A percentile compares a stretch with the other conserved stretches of the same genome.
Conservation (phyloP, 2,888 invertebrate genomes). For the Ceramica pisi region DNA sequence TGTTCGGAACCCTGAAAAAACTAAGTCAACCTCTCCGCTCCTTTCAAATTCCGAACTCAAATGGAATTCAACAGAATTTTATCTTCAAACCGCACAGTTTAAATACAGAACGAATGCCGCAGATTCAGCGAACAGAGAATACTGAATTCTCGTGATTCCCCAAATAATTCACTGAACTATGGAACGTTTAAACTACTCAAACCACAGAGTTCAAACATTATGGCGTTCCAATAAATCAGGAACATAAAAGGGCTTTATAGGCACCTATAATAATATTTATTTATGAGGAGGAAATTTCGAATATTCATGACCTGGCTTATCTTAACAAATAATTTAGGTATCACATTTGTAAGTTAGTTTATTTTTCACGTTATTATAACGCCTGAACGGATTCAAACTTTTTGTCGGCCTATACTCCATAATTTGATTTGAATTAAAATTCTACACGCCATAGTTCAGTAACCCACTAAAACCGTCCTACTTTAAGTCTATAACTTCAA, state of each 20-base stretch:
- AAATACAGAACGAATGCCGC: constrained; percentile 15
- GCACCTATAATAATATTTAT: constrained; percentile 46
- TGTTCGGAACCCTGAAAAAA: no score
- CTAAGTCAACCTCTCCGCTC: not conserved
- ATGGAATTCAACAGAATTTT: constrained; percentile 31
- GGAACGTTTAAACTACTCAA: constrained; percentile 26
- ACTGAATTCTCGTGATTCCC: constrained; percentile 27
- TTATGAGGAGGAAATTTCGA: constrained; percentile 38
- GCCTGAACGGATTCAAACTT: not conserved
- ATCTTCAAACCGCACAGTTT: constrained; percentile 11
- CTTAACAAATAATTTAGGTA: no score
- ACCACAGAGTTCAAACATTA: constrained; percentile 27
- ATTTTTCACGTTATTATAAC: no score
- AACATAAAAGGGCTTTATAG: constrained; percentile 48
- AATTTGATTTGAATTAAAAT: not conserved
- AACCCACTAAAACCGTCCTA: not conserved
- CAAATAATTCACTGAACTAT: constrained; percentile 40
- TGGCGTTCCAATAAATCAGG: constrained; percentile 47
- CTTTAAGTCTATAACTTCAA: not conserved
- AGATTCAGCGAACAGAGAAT: not conserved
- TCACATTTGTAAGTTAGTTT: no score
- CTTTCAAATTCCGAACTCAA: constrained; percentile 22
- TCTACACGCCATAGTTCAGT: constrained; percentile 12
- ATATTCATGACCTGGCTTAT: constrained; percentile 44
- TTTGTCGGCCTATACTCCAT: not conserved